phyloP scores from a whole-genome alignment of 2,113 vertebrate species.

The Apeltes quadracus region DNA sequence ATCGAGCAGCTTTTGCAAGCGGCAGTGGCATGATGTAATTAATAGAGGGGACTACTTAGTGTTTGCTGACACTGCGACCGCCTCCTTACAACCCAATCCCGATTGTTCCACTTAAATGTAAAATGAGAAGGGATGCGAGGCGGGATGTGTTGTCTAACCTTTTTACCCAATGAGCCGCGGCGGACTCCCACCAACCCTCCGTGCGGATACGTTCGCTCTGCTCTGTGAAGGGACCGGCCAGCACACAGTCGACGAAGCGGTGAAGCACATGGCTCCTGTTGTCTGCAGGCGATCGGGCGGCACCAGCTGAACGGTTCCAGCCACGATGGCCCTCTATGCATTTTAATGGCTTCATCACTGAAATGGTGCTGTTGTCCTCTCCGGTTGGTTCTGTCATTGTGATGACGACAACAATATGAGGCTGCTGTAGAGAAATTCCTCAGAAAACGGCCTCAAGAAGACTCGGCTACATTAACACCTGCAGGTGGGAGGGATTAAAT shows the following conservation, averaged over 20 bases:
- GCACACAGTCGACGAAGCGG: conserved; percentile 39
- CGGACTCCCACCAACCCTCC: background rate
- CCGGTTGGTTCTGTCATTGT: background rate
- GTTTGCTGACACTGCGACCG: conserved; percentile 49
- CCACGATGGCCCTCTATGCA: background rate
- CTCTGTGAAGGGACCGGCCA: conserved; percentile 4
- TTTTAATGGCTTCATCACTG: background rate
- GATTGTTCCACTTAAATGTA: conserved; percentile 14
- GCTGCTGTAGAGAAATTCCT: background rate
- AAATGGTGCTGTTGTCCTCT: background rate
- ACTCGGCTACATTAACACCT: background rate
- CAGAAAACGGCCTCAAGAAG: no score
- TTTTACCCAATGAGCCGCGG: conserved; percentile 2
- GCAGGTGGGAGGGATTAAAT: background rate
- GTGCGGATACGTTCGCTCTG: conserved; percentile 16
- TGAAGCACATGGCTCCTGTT: conserved; percentile 41
- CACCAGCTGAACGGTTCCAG: conserved; percentile 7
- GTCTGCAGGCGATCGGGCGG: conserved; percentile 30
- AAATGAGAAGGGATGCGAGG: conserved; percentile 1
- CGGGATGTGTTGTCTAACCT: background rate
- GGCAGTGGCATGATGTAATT: conserved; percentile 30
- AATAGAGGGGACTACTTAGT: conserved; percentile 44
- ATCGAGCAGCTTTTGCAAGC: conserved; percentile 19
- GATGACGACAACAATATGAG: background rate
- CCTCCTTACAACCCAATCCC: conserved; percentile 35